Evolutionary conservation across 2,797 vertebrate genomes (phyloP).

Genomic region (Naso thynnoides): DNA sequence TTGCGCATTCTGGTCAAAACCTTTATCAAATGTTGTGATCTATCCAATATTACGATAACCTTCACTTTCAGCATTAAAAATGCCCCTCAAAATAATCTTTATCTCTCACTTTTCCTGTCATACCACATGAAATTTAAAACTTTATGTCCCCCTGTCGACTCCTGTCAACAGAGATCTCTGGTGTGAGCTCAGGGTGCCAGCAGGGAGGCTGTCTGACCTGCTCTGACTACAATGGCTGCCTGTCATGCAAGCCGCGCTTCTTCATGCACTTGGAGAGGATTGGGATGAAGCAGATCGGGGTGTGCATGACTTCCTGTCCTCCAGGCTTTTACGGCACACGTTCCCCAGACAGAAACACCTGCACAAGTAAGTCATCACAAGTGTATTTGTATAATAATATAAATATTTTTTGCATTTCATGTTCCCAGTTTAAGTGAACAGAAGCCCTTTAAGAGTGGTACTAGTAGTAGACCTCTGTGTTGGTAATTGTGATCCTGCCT

Average conservation of each 20-base stretch:
- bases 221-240: constrained; percentile 98
- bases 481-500: no score
- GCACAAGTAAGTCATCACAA: constrained; percentile 91
- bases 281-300: constrained; percentile 97
- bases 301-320: constrained; percentile 97
- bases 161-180: constrained; percentile 87
- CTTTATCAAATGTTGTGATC: not conserved
- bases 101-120: not conserved
- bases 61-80: not conserved
- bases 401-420: not conserved
- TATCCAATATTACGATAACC: not conserved
- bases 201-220: constrained; percentile 97
- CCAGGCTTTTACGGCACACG: constrained; percentile 96
- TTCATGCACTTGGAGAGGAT: constrained; percentile 99
- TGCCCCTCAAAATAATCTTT: not conserved
- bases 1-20: not conserved
- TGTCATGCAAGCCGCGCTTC: constrained; percentile 96
- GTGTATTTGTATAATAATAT: not conserved
- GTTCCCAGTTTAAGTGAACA: not conserved
- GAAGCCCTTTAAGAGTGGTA: not conserved
- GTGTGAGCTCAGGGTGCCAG: constrained; percentile 94
- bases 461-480: no score
- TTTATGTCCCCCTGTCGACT: constrained; percentile 3
- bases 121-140: not conserved
- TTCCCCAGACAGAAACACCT: constrained; percentile 96